These are phyloP conservation scores for Poeciliopsis turneri DNA, from an alignment of 2,797 vertebrate genomes.

Conservation along the genomic window DNA sequence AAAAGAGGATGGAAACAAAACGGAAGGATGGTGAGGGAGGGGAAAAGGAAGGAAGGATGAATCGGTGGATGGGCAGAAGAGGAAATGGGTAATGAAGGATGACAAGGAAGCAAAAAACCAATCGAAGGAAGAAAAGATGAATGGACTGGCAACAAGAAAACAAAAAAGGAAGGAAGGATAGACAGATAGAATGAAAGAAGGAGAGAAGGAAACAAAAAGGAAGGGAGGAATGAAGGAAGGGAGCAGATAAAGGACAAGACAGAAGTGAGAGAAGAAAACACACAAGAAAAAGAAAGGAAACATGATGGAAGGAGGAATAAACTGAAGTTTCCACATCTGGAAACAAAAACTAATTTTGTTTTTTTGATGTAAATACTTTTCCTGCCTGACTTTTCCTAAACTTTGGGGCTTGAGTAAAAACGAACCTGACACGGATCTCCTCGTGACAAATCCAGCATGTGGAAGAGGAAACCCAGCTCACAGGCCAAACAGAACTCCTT, in stretches of 20 bases:
- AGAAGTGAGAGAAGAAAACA: background rate
- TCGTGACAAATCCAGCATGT: slow-evolving; percentile 96
- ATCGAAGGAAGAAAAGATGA: background rate
- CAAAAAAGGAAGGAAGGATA: background rate
- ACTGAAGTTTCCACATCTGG: background rate
- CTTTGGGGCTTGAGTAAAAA: background rate
- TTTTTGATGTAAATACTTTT: background rate
- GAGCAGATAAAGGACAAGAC: background rate
- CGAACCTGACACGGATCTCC: slow-evolving; percentile 96
- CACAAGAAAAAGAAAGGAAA: background rate
- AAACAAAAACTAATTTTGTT: background rate
- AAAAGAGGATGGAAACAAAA: background rate
- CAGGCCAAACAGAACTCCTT: slow-evolving; percentile 99
- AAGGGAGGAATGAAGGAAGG: background rate
- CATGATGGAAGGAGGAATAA: background rate
- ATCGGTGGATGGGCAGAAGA: too few relatives aligned
- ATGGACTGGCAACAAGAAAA: background rate
- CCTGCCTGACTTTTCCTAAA: background rate
- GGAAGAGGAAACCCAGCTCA: slow-evolving; percentile 96
- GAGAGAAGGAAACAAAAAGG: background rate
- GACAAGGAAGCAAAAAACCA: background rate
- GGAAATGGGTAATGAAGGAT: background rate
- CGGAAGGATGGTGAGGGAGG: background rate
- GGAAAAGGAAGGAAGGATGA: background rate
- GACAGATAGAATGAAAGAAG: background rate